Conservation (phyloP, 2,888 invertebrate genomes). For the Drosophila paucipuncta region DNA sequence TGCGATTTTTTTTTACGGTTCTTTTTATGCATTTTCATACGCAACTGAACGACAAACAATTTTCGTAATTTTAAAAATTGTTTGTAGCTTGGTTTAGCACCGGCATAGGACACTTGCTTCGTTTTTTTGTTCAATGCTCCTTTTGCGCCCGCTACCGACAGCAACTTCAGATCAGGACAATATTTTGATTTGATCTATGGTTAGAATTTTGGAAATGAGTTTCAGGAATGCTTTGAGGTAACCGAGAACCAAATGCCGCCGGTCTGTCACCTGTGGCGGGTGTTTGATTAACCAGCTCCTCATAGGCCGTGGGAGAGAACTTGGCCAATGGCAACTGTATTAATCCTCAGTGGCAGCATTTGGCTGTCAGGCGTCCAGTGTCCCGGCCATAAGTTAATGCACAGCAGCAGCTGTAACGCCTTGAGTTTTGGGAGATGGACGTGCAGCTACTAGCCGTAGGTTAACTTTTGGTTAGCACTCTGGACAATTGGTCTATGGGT, state of each 20-base stretch:
- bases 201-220: slow-evolving; percentile 76
- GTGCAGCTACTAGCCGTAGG: background rate
- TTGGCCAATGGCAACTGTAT: slow-evolving; percentile 43
- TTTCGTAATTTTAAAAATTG: slow-evolving; percentile 61
- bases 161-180: slow-evolving; percentile 1
- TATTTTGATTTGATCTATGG: slow-evolving; percentile 55
- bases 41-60: slow-evolving; percentile 51
- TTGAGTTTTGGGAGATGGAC: slow-evolving; percentile 69
- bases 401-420: slow-evolving; percentile 4
- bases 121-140: slow-evolving; percentile 65
- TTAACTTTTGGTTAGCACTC: slow-evolving; percentile 7
- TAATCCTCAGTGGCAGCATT: slow-evolving; percentile 25
- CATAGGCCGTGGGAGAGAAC: slow-evolving; percentile 71
- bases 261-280: slow-evolving; percentile 60
- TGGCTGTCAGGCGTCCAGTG: slow-evolving; percentile 20
- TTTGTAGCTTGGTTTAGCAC: slow-evolving; percentile 82
- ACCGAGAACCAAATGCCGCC: slow-evolving; percentile 22
- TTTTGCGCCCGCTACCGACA: slow-evolving; percentile 24
- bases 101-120: slow-evolving; percentile 85
- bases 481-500: slow-evolving; percentile 73
- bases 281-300: slow-evolving; percentile 9
- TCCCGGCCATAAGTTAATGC: background rate
- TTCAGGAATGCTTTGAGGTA: slow-evolving; percentile 73
- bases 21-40: slow-evolving; percentile 50
- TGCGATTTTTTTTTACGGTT: slow-evolving; percentile 34